phyloP scores from a whole-genome alignment of 2,888 invertebrate genomes.

The Hyalella azteca region DNA sequence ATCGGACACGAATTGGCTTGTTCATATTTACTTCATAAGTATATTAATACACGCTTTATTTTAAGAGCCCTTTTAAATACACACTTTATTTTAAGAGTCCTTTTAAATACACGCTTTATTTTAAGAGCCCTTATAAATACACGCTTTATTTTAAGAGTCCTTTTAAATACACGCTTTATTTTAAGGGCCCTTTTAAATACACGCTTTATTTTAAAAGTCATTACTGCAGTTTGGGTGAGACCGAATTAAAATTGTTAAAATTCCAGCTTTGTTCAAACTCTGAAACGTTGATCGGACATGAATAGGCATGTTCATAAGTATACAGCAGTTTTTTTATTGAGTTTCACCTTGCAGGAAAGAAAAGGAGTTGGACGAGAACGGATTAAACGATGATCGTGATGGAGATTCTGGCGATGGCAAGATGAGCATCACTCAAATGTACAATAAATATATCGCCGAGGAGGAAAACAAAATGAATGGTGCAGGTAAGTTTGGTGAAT shows the following conservation, averaged over 20 bases:
- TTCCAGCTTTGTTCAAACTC: neutral
- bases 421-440: neutral
- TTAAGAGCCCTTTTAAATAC: no score
- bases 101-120: no score
- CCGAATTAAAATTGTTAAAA: neutral
- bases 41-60: no score
- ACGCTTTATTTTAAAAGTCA: no score
- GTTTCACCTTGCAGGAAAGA: neutral
- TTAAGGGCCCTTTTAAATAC: no score
- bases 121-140: no score
- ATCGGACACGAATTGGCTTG: no score
- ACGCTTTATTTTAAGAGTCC: no score
- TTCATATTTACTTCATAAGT: no score
- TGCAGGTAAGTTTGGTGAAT: neutral
- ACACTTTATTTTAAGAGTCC: no score
- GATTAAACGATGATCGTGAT: neutral
- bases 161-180: no score
- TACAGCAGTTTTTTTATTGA: neutral
- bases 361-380: neutral
- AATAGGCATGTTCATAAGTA: neutral
- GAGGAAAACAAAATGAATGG: constrained; percentile 20
- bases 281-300: neutral
- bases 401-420: neutral
- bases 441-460: neutral
- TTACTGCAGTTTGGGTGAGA: neutral